phyloP scores from a whole-genome alignment of 2,113 vertebrate species.

The Chelonoidis abingdonii region DNA sequence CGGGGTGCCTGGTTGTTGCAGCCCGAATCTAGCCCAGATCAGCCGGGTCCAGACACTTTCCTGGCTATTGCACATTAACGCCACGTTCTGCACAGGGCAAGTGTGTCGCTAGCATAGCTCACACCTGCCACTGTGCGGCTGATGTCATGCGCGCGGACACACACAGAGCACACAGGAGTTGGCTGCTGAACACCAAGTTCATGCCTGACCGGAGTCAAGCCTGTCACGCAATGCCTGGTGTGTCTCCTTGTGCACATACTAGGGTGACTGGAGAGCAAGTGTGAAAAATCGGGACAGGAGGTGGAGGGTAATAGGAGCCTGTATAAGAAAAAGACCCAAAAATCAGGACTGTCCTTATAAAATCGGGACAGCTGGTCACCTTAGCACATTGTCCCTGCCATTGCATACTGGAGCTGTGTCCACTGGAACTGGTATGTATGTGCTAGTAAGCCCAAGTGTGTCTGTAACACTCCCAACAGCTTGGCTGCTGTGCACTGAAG shows the following conservation, averaged over 20 bases:
- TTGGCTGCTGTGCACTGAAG: not conserved
- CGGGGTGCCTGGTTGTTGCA: rapidly evolving
- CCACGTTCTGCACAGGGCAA: too few species aligned
- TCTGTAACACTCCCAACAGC: not conserved
- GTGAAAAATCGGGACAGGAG: too few species aligned
- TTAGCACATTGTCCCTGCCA: not conserved
- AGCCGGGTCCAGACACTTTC: too few species aligned
- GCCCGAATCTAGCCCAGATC: not conserved
- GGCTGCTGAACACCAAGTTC: not conserved
- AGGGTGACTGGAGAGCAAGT: too few species aligned
- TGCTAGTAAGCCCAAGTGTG: not conserved
- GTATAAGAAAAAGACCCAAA: too few species aligned
- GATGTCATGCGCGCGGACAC: rapidly evolving
- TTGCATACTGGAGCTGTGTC: too few species aligned
- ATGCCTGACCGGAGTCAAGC: not conserved
- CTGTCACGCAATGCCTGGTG: not conserved
- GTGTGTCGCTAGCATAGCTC: not conserved
- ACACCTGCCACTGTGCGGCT: not conserved
- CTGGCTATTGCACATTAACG: not conserved
- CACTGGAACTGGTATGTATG: not conserved
- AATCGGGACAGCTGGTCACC: too few species aligned
- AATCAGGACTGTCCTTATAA: too few species aligned
- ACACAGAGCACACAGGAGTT: not conserved
- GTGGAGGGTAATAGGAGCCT: too few species aligned
- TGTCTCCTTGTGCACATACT: not conserved